Base-by-base conservation (phyloP, 2,797 vertebrate genomes). In the Phataginus tricuspis region DNA sequence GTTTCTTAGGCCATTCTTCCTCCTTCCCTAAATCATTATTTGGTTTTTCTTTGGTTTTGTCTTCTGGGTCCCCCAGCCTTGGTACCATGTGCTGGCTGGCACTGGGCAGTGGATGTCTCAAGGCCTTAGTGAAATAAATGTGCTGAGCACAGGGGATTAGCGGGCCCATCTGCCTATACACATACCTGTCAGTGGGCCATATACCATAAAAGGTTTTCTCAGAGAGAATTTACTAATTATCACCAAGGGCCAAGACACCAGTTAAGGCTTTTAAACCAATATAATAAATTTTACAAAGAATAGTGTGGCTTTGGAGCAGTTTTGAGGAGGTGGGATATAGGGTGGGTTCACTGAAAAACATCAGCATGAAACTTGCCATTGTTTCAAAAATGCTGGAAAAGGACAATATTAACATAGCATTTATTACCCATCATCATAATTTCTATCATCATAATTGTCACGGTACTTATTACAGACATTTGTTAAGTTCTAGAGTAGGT, bases 41-140 rank as follows among this genome's bases (percentile, higher is more conserved):
- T 68, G 51, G 37, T 23, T 75, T 69, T 89, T 85, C 72, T 92
- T 92, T 88, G 49, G 7, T 83, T 86, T 96, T 34, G 2, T 93
- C 82, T 82, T 53, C 15, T 68, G 59, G 9, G 14, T 86, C 7
- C 13, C 37, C 27, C 23, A 51, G 68, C 11, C 21, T 37, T 74
- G 45, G 27, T 69, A 27, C 13, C 42, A 51, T 27, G 34, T 64
- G 18, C 37, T 53, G 21, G 27, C 34, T 82, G 74, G 72, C 29
- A 85, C 10, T 7, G 77, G 77, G 31, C 37, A 68, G 25, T 51
- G 39, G 31, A 61, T 63, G 11, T 69, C 15, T 27, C 14, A 4
- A 57, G 19, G 18, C 6, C 23, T 79, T 59, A 34, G 4, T 59
- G 34, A 90, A 82, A 49, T 21, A 79, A 72, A 19, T 68, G 42